Conservation (phyloP, 2,797 vertebrate species). For the Petrocephalus sullivani region DNA sequence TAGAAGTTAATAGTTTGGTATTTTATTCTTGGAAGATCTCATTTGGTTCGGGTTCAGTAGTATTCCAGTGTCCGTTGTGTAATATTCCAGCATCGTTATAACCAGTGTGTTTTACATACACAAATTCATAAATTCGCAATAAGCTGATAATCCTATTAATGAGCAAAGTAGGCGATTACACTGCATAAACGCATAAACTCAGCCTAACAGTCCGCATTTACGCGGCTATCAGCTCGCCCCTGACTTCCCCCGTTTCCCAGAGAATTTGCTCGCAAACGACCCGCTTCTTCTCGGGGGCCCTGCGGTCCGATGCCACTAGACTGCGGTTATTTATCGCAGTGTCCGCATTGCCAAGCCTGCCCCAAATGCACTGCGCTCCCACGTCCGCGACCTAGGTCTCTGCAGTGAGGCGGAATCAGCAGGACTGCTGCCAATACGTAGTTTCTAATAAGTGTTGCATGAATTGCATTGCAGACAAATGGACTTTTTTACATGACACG, state of each 20-base stretch:
- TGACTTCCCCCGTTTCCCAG: background rate
- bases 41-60: background rate
- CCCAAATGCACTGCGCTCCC: background rate
- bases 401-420: background rate
- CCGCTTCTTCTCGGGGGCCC: background rate
- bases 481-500: background rate
- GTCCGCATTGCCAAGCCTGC: background rate
- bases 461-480: background rate
- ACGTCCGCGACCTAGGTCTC: background rate
- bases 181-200: background rate
- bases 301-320: background rate
- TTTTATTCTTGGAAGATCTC: background rate
- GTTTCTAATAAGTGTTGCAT: background rate
- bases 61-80: too few relatives aligned
- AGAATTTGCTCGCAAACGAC: too few relatives aligned
- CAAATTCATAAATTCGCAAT: background rate
- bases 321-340: background rate
- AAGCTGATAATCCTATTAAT: background rate
- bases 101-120: background rate
- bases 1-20: background rate
- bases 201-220: background rate
- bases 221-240: background rate
- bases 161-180: background rate
- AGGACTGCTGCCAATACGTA: background rate
- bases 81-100: background rate